A percentile compares a stretch with the other conserved stretches of the same genome.
Evolutionary conservation across 2,888 invertebrate genomes (phyloP).

Genomic region (Polyploca ridens): DNA sequence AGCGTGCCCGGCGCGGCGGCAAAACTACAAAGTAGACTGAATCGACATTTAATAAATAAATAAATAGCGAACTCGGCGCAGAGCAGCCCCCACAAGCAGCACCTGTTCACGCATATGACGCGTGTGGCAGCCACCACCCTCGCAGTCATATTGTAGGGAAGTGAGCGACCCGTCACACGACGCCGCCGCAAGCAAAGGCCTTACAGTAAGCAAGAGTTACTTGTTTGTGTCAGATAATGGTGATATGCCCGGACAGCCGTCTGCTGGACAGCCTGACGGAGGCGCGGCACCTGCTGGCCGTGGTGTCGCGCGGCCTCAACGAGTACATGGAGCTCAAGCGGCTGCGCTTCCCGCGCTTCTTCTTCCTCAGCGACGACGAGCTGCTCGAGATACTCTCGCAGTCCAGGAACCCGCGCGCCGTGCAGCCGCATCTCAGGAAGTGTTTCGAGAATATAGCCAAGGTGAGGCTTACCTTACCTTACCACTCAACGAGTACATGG

Average conservation of each 20-base stretch:
- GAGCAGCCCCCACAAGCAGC: too few relatives aligned
- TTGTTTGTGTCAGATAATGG: constrained; percentile 82
- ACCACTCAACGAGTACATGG: constrained; percentile 89
- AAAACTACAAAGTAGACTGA: too few relatives aligned
- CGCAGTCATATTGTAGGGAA: too few relatives aligned
- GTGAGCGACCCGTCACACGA: too few relatives aligned
- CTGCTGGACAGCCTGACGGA: constrained; percentile 89
- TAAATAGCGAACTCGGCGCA: too few relatives aligned
- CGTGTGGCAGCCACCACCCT: too few relatives aligned
- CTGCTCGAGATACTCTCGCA: constrained; percentile 92
- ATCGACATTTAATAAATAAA: too few relatives aligned
- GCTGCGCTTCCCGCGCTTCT: constrained; percentile 89
- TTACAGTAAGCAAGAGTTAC: too few relatives aligned
- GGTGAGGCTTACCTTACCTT: constrained; percentile 50
- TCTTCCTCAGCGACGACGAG: constrained; percentile 94
- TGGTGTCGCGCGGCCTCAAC: constrained; percentile 90
- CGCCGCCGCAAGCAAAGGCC: too few relatives aligned
- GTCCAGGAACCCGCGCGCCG: constrained; percentile 90
- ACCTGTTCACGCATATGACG: too few relatives aligned
- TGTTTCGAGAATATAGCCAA: constrained; percentile 92
- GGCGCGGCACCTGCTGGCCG: constrained; percentile 87
- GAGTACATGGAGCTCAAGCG: constrained; percentile 92
- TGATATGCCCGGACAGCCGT: constrained; percentile 86
- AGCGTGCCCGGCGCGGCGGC: too few relatives aligned
- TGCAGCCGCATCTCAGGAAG: constrained; percentile 92